Percentiles rank a stretch among this genome's conserved stretches.
Conservation (phyloP, 1,140 invertebrate species). For the Venustaconcha ellipsiformis region DNA sequence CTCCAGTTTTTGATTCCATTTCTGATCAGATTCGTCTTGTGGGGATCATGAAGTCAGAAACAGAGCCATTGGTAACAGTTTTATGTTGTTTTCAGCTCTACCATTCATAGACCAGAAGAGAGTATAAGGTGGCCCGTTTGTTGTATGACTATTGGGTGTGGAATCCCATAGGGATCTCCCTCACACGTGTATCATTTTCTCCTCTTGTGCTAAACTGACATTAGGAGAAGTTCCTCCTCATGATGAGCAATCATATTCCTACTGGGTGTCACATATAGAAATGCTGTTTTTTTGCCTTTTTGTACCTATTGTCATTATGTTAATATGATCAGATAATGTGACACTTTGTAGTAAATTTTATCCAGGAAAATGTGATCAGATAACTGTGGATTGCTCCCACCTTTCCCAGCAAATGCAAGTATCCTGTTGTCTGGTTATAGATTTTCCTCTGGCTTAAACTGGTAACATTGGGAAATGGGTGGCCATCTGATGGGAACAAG, state of each 20-base stretch:
- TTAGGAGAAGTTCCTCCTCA: no score
- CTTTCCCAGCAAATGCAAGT: neutral
- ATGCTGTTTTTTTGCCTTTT: neutral
- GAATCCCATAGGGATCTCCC: neutral
- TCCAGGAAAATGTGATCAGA: neutral
- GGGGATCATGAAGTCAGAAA: conserved; percentile 91
- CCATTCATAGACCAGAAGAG: no score
- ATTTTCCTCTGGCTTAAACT: neutral
- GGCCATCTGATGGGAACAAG: no score
- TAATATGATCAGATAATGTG: no score
- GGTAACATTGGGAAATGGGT: no score
- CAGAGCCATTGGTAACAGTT: conserved; percentile 89
- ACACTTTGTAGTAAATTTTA: neutral
- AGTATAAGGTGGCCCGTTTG: no score
- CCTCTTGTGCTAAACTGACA: no score
- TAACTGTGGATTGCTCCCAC: no score
- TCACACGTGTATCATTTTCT: no score
- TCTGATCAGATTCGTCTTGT: conserved; percentile 94
- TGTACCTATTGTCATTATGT: neutral
- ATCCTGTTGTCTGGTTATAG: neutral
- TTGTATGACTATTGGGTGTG: neutral
- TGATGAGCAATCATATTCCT: no score
- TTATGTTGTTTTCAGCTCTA: conserved; percentile 51
- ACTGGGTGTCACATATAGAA: no score
- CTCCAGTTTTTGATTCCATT: conserved; percentile 43